A percentile compares a stretch with the other conserved stretches of the same genome.
These are phyloP conservation scores for Pentamera pediparva DNA, from an alignment of 53 echinoderm and acorn worm genomes.

Conservation along the genomic window DNA sequence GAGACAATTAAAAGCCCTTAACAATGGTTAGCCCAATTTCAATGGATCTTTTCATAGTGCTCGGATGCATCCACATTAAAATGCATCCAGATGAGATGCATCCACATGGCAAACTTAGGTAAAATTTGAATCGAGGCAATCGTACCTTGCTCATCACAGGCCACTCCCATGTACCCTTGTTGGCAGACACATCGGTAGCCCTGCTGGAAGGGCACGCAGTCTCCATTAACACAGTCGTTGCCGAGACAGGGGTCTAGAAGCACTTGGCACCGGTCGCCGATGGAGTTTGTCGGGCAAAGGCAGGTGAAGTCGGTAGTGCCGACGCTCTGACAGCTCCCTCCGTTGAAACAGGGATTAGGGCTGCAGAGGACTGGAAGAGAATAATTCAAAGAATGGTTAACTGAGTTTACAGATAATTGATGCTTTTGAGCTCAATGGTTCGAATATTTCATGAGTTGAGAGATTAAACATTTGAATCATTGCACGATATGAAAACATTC, in stretches of 20 bases:
- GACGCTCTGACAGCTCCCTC: background rate
- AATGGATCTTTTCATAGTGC: too few relatives aligned
- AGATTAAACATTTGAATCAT: too few relatives aligned
- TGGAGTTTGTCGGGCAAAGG: background rate
- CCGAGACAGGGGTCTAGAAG: background rate
- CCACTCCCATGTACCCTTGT: background rate
- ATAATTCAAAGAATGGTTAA: too few relatives aligned
- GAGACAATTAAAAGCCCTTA: background rate
- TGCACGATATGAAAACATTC: too few relatives aligned
- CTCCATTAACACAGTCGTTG: slow-evolving; percentile 11
- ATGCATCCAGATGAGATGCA: too few relatives aligned
- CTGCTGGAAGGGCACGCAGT: background rate
- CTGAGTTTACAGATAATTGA: too few relatives aligned
- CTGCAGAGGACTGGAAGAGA: background rate
- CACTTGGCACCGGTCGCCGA: slow-evolving; percentile 1
- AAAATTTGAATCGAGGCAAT: too few relatives aligned
- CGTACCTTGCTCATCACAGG: slow-evolving; percentile 12
- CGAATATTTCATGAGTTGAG: too few relatives aligned
- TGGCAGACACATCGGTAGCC: background rate
- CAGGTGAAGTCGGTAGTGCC: background rate
- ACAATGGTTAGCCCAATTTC: too few relatives aligned
- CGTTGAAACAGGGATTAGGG: slow-evolving; percentile 5
- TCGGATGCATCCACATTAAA: too few relatives aligned
- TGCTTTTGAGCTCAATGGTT: too few relatives aligned
- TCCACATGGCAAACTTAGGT: too few relatives aligned